Conservation (phyloP, 2,888 invertebrate genomes). For the Galeopsomyia nigrocyanea region DNA sequence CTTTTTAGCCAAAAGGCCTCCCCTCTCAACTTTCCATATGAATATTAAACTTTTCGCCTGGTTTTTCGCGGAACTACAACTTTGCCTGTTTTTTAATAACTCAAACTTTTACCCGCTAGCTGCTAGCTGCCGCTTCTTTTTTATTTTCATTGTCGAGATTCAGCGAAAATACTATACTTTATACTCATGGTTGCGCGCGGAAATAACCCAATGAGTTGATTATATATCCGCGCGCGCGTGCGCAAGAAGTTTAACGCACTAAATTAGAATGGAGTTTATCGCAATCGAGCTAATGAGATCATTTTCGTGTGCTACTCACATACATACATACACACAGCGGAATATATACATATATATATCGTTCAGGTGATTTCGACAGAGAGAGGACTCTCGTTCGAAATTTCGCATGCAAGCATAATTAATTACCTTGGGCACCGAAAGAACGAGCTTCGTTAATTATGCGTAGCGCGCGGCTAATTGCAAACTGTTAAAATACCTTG, state of each 20-base stretch:
- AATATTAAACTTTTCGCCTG: conserved; percentile 26
- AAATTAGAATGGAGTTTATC: conserved; percentile 9
- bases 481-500: conserved; percentile 24
- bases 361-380: no score
- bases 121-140: no score
- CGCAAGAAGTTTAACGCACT: conserved; percentile 22
- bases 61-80: not conserved
- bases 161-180: not conserved
- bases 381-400: conserved; percentile 2
- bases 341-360: no score
- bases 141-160: not conserved
- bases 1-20: not conserved
- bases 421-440: conserved; percentile 23
- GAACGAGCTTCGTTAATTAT: conserved; percentile 38
- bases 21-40: conserved; percentile 9
- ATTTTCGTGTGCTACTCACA: not conserved
- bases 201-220: not conserved
- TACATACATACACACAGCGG: no score
- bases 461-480: conserved; percentile 17
- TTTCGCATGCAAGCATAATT: conserved; percentile 37
- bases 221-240: not conserved
- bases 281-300: conserved; percentile 24
- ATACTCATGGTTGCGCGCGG: not conserved
- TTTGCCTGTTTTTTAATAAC: conserved; percentile 6
- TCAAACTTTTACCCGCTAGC: no score